A percentile compares a stretch with the other conserved stretches of the same genome.
These are phyloP conservation scores for Cephus pygmeus DNA, from an alignment of 2,888 invertebrate species.

Conservation along the genomic window DNA sequence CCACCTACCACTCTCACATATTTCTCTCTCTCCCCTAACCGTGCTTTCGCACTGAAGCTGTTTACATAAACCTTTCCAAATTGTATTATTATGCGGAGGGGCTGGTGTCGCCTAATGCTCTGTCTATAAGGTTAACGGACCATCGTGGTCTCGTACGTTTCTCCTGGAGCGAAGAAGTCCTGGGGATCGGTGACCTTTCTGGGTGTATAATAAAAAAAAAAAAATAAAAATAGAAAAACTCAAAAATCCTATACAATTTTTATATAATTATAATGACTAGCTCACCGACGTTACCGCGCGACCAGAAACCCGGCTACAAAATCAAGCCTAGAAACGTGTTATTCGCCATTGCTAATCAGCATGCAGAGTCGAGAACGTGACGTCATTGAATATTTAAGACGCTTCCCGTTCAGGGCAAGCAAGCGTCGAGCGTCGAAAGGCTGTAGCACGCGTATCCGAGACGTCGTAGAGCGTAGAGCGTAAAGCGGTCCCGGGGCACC, in stretches of 20 bases:
- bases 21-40: neutral
- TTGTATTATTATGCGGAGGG: slow-evolving; percentile 42
- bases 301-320: slow-evolving; percentile 41
- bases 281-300: neutral
- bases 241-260: no score
- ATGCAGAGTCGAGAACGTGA: slow-evolving; percentile 60
- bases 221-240: no score
- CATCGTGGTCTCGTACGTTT: neutral
- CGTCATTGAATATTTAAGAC: slow-evolving; percentile 64
- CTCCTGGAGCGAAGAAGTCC: no score
- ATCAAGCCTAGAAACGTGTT: slow-evolving; percentile 57
- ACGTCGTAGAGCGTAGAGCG: slow-evolving; percentile 6
- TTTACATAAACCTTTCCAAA: slow-evolving; percentile 43
- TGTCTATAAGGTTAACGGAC: slow-evolving; percentile 18
- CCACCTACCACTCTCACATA: slow-evolving; percentile 22
- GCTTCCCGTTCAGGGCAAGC: slow-evolving; percentile 13
- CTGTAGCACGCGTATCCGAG: no score
- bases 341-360: slow-evolving; percentile 60
- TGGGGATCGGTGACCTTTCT: no score
- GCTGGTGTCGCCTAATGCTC: slow-evolving; percentile 17
- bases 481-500: slow-evolving; percentile 29
- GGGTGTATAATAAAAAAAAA: no score
- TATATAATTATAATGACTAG: no score
- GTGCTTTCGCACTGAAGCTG: slow-evolving; percentile 28
- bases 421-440: no score